A percentile compares a stretch with the other conserved stretches of the same genome.
Evolutionary conservation across 1,140 invertebrate genomes (phyloP).

Genomic region (Theocolax elegans): DNA sequence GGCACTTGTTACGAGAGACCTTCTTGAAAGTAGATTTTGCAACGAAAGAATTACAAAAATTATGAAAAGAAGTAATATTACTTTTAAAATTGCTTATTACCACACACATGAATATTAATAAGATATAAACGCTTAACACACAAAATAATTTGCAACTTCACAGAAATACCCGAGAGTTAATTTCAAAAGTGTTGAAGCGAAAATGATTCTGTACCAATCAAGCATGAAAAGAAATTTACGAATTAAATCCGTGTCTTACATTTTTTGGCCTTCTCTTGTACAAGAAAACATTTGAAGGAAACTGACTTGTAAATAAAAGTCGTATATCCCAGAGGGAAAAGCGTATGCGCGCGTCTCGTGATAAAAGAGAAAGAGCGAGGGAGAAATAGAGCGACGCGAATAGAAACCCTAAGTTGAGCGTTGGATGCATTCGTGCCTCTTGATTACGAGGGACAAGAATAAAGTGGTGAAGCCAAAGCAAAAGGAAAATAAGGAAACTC

Average conservation of each 20-base stretch:
- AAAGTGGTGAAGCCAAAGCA: not conserved
- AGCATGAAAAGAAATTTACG: not conserved
- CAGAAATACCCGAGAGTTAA: too few relatives aligned
- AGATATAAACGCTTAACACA: too few relatives aligned
- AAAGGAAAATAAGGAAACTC: not conserved
- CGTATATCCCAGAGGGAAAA: slow-evolving; percentile 15
- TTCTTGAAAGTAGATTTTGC: too few relatives aligned
- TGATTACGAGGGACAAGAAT: slow-evolving; percentile 18
- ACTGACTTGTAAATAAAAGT: slow-evolving; percentile 28
- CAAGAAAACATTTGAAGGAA: not conserved
- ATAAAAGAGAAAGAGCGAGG: not conserved
- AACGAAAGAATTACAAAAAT: too few relatives aligned
- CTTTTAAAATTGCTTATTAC: too few relatives aligned
- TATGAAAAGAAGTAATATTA: too few relatives aligned
- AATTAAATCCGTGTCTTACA: not conserved
- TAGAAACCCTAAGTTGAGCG: not conserved
- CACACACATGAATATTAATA: too few relatives aligned
- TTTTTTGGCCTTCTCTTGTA: not conserved
- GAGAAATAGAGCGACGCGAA: not conserved
- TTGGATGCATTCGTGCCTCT: not conserved
- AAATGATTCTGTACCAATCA: not conserved
- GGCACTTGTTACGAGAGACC: too few relatives aligned
- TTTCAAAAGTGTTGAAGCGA: not conserved
- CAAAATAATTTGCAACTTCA: too few relatives aligned
- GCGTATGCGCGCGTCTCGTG: too few relatives aligned